phyloP scores from a whole-genome alignment of 1,140 invertebrate genomes.

The Magallana gigas region DNA sequence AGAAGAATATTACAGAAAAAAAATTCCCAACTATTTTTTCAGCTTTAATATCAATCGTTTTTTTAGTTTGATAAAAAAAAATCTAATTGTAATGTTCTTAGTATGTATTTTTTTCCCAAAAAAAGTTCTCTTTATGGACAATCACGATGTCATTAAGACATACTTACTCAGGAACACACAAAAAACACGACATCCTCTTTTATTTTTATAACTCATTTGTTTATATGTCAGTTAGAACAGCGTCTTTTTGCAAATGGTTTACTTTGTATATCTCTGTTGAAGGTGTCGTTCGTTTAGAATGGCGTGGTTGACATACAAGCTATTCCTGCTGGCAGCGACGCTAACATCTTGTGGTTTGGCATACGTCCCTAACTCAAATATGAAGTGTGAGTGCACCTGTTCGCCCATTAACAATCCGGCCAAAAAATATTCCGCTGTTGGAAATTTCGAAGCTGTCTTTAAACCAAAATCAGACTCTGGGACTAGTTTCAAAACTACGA shows the following conservation, averaged over 20 bases:
- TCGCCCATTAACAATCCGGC: not conserved
- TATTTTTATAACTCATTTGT: conserved; percentile 13
- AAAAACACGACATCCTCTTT: not conserved
- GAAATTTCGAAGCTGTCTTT: conserved; percentile 1
- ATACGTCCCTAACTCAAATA: not conserved
- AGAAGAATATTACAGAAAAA: too few species aligned
- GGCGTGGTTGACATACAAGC: not conserved
- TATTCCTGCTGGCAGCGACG: not conserved
- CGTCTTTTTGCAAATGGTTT: not conserved
- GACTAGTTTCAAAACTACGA: not conserved
- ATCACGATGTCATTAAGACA: not conserved
- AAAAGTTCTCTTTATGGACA: not conserved
- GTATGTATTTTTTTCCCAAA: too few species aligned
- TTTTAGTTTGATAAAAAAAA: too few species aligned
- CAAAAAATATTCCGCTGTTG: conserved; percentile 1
- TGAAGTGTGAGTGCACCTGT: conserved; percentile 26
- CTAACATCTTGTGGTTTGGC: conserved; percentile 1
- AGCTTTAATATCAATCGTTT: too few species aligned
- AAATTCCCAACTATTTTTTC: too few species aligned
- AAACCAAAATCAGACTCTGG: not conserved
- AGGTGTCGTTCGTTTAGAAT: not conserved
- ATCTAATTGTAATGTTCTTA: too few species aligned
- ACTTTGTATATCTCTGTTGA: conserved; percentile 1
- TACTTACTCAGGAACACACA: not conserved
- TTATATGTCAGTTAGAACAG: not conserved